Percentiles rank a stretch among this genome's conserved stretches.
phyloP scores from a whole-genome alignment of 23 tunicate species.

The Oikopleura dioica region DNA sequence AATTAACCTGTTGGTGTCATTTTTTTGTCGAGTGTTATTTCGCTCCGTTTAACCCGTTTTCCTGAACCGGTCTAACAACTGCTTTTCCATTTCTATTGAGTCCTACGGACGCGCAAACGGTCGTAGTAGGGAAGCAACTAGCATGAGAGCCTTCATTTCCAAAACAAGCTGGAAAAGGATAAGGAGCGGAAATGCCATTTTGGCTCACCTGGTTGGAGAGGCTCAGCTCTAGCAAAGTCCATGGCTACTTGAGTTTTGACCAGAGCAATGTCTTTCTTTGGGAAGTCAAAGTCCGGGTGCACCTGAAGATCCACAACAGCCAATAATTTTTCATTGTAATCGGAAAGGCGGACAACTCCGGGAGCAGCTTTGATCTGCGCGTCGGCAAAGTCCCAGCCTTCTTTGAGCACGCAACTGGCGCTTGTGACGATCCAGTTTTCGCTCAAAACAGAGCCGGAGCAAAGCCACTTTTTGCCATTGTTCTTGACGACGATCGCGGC shows the following conservation, averaged over 20 bases:
- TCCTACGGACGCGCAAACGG: slow-evolving; percentile 1
- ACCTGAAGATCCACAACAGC: too few relatives aligned
- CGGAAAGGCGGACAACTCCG: neutral
- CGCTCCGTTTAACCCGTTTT: too few relatives aligned
- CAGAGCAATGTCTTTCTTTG: neutral
- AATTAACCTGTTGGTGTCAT: too few relatives aligned
- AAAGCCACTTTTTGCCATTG: neutral
- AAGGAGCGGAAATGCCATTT: too few relatives aligned
- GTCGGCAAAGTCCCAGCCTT: neutral
- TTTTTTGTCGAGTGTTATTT: too few relatives aligned
- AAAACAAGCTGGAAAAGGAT: slow-evolving; percentile 9
- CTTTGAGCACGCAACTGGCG: neutral
- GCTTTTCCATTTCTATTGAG: slow-evolving; percentile 1
- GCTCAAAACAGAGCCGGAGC: neutral
- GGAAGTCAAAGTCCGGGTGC: neutral
- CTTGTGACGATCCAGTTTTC: neutral
- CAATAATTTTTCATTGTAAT: too few relatives aligned
- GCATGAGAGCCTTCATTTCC: neutral
- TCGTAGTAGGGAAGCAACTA: neutral
- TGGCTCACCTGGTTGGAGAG: too few relatives aligned
- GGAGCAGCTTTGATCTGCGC: neutral
- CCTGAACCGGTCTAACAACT: neutral
- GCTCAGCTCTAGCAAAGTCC: neutral
- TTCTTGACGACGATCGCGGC: neutral
- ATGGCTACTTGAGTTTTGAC: neutral